phyloP scores from a whole-genome alignment of 2,797 vertebrate genomes.

The Natrix natrix region DNA sequence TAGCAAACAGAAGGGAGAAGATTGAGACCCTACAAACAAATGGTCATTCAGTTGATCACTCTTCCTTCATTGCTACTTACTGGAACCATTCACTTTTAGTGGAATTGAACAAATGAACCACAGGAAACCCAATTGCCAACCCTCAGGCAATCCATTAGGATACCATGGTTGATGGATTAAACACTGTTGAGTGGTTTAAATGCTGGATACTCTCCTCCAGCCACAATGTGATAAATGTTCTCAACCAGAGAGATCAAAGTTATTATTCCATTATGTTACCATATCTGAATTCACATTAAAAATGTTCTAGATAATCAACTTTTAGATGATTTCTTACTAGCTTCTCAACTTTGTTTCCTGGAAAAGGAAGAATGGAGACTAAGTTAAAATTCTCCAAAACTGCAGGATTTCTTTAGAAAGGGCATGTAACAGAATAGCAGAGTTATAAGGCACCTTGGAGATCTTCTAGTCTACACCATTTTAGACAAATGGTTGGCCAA shows the following conservation, averaged over 20 bases:
- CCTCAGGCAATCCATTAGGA: background rate
- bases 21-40: background rate
- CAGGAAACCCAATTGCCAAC: background rate
- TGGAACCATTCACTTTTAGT: background rate
- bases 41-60: background rate
- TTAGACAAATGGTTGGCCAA: no score
- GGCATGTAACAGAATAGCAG: background rate
- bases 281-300: background rate
- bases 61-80: background rate
- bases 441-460: no score
- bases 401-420: background rate
- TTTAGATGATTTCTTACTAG: background rate
- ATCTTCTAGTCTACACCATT: no score
- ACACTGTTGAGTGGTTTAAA: background rate
- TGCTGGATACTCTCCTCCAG: background rate
- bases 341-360: background rate
- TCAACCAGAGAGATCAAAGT: background rate
- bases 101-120: background rate
- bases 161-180: background rate
- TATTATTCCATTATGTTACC: background rate
- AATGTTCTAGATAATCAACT: background rate
- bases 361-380: background rate
- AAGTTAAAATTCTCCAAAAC: background rate
- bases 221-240: background rate
- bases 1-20: background rate